Base-by-base conservation (phyloP, 2,888 invertebrate species). In the Cheilosia grossa region DNA sequence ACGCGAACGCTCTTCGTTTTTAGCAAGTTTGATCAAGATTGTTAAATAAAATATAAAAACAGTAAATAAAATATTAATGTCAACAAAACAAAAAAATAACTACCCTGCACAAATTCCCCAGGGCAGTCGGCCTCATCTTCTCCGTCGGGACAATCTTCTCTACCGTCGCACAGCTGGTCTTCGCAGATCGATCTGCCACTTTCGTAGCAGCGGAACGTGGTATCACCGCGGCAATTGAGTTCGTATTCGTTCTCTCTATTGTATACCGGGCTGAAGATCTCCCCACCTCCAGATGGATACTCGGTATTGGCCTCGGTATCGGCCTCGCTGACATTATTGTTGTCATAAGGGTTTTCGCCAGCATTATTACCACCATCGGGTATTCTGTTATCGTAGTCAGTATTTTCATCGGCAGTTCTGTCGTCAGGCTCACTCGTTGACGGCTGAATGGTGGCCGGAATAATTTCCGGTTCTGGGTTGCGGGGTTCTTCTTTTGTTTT, bases 101-200 rank as follows among this genome's bases (percentile, higher is more conserved):
- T 86, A 86, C 86, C 86, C 13, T 73, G 27, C 10, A 24, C 15
- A 17, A 10, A 13, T 13, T 66, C 53, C 37, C 33, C 51, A 67
- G 79, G 58, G 86, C 92, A 92, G 75, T 88, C 78, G 15, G 82
- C 67, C 87, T 92, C 92, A 87, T 92, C 92, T 86, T 92, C 92
- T 74, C 90, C 90, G 72, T 89, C 53, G 30, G 91, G 90, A 88
- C 92, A 92, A 79, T 92, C 89, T 21, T 51, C 67, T 1, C 15
- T 56, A 42, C 88, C 89, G 82, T 92, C 91, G 87, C 92, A 92
- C 21, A 78, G 82, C 81, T 89, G 88, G 9, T 90, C 90, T 27
- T 90, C 90, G 80, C 92, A 92, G 87, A 92, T 89, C 1, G n/a
- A 37, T 15, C 9, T 33, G n/a, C 88, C 87, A 82, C 88, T 89